phyloP scores from a whole-genome alignment of 1,140 invertebrate species.

The Gonatopus flavifemur region DNA sequence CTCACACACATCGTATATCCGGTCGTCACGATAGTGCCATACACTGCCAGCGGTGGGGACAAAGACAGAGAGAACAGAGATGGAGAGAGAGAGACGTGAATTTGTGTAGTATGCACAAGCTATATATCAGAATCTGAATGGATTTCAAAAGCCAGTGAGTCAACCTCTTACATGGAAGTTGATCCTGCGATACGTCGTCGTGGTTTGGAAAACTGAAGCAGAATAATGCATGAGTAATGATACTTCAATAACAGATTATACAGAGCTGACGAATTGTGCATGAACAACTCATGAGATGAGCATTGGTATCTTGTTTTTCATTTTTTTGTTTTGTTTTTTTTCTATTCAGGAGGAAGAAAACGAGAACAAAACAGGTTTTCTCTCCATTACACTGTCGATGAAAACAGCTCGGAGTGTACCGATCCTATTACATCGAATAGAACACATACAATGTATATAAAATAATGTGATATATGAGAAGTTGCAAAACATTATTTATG shows the following conservation, averaged over 20 bases:
- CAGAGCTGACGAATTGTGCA: constrained; percentile 11
- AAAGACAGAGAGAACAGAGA: background rate
- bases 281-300: constrained; percentile 1
- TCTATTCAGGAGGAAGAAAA: no score
- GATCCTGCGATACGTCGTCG: constrained; percentile 24
- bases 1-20: constrained; percentile 9
- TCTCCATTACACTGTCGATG: no score
- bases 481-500: no score
- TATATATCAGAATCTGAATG: constrained; percentile 25
- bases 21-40: no score
- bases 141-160: constrained; percentile 25
- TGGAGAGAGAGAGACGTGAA: background rate
- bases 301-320: no score
- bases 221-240: constrained; percentile 28
- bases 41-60: constrained; percentile 6
- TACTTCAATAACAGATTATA: background rate
- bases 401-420: no score
- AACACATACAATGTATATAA: no score
- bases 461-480: no score
- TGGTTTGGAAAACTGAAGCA: constrained; percentile 17
- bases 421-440: no score
- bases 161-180: constrained; percentile 24
- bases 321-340: no score
- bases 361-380: no score
- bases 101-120: constrained; percentile 10